A percentile compares a stretch with the other conserved stretches of the same genome.
Evolutionary conservation across 2,888 invertebrate species (phyloP).

Genomic region (Dicranocentrus wangi): DNA sequence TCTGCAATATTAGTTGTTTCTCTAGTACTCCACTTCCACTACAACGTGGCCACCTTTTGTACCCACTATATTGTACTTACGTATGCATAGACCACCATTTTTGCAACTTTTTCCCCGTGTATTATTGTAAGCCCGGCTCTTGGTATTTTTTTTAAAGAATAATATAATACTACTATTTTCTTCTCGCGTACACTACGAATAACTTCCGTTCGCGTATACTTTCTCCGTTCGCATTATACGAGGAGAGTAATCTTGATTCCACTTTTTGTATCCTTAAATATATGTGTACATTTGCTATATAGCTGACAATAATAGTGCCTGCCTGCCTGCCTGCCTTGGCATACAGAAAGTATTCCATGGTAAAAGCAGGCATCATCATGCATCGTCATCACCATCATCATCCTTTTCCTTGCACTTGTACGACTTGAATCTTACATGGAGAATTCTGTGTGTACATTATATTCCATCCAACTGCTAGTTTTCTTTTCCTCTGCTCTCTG

Average conservation of each 20-base stretch:
- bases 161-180: constrained; percentile 3
- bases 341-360: constrained; percentile 35
- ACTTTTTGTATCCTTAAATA: constrained; percentile 40
- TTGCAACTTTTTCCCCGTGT: too few species aligned
- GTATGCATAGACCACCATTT: too few species aligned
- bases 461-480: constrained; percentile 14
- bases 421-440: constrained; percentile 8
- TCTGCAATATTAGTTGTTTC: constrained; percentile 11
- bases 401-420: constrained; percentile 28
- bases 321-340: too few species aligned
- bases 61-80: neutral
- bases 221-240: neutral
- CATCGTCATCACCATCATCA: constrained; percentile 32
- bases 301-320: neutral
- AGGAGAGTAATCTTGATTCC: constrained; percentile 24
- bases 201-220: too few species aligned
- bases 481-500: constrained; percentile 9
- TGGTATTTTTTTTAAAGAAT: neutral
- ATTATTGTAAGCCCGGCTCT: too few species aligned
- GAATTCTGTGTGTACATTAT: neutral
- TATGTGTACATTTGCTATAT: constrained; percentile 17
- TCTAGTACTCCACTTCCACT: neutral
- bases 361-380: constrained; percentile 28
- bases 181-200: too few species aligned
- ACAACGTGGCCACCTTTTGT: neutral